These are phyloP conservation scores for Eupleurogrammus muticus DNA, from an alignment of 2,797 vertebrate species.

Conservation along the genomic window DNA sequence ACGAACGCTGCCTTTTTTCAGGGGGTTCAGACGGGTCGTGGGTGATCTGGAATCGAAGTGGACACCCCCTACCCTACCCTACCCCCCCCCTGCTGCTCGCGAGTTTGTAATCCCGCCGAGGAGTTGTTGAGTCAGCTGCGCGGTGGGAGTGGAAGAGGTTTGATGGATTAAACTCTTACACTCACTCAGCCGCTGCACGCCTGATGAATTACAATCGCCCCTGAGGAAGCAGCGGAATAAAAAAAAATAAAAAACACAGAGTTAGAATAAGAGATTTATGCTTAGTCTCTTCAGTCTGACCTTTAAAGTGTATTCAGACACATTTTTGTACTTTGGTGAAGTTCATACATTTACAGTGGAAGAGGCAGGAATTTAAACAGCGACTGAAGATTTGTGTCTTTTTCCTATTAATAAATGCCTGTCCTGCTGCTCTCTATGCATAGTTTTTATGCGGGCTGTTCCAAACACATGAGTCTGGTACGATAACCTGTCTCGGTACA, in stretches of 20 bases:
- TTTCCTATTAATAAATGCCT: background rate
- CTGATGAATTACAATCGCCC: slow-evolving; percentile 69
- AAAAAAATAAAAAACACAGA: slow-evolving; percentile 25
- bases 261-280: slow-evolving; percentile 49
- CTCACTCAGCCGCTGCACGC: slow-evolving; percentile 58
- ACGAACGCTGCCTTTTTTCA: slow-evolving; percentile 17
- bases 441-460: slow-evolving; percentile 15
- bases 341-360: background rate
- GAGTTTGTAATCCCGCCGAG: slow-evolving; percentile 66
- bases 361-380: background rate
- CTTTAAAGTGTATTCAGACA: slow-evolving; percentile 34
- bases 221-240: slow-evolving; percentile 38
- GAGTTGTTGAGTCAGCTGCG: slow-evolving; percentile 75
- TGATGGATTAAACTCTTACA: slow-evolving; percentile 83
- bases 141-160: slow-evolving; percentile 66
- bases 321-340: slow-evolving; percentile 2
- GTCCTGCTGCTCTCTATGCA: slow-evolving; percentile 1
- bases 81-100: no score
- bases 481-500: slow-evolving; percentile 1
- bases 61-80: no score
- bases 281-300: slow-evolving; percentile 36
- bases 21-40: slow-evolving; percentile 17
- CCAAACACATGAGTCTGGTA: slow-evolving; percentile 10
- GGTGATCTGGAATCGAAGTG: slow-evolving; percentile 34
- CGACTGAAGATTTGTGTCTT: background rate